Percentiles rank a stretch among this genome's conserved stretches.
phyloP scores from a whole-genome alignment of 2,113 vertebrate species.

The Proteles cristata region DNA sequence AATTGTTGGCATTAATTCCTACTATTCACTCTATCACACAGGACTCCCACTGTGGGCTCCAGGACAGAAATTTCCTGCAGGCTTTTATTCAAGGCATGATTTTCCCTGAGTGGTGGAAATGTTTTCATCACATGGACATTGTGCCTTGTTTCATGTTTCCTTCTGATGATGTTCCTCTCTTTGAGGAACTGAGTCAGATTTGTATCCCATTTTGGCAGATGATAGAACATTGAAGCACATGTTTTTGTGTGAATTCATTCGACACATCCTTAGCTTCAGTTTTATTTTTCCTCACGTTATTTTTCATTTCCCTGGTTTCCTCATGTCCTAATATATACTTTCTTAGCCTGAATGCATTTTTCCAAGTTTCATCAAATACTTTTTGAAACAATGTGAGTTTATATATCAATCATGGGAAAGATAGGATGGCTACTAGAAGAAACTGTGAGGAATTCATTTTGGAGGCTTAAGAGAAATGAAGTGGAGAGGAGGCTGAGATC shows the following conservation, averaged over 20 bases:
- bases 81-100: not conserved
- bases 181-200: not conserved
- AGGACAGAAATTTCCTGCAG: not conserved
- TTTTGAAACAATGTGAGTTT: not conserved
- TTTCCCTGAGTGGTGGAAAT: not conserved
- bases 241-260: not conserved
- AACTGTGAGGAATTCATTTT: not conserved
- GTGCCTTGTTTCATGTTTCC: not conserved
- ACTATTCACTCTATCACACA: not conserved
- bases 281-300: not conserved
- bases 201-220: not conserved
- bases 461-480: not conserved
- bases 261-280: not conserved
- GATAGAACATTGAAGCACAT: not conserved
- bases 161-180: not conserved
- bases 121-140: not conserved
- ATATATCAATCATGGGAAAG: not conserved
- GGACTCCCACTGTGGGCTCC: not conserved
- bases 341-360: not conserved
- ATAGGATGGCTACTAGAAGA: not conserved
- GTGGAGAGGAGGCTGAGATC: not conserved
- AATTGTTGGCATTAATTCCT: not conserved
- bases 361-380: not conserved
- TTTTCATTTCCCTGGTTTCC: not conserved
- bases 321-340: constrained; percentile 10